Percentiles rank a stretch among this genome's conserved stretches.
phyloP scores from a whole-genome alignment of 2,888 invertebrate species.

The Limnephilus marmoratus region DNA sequence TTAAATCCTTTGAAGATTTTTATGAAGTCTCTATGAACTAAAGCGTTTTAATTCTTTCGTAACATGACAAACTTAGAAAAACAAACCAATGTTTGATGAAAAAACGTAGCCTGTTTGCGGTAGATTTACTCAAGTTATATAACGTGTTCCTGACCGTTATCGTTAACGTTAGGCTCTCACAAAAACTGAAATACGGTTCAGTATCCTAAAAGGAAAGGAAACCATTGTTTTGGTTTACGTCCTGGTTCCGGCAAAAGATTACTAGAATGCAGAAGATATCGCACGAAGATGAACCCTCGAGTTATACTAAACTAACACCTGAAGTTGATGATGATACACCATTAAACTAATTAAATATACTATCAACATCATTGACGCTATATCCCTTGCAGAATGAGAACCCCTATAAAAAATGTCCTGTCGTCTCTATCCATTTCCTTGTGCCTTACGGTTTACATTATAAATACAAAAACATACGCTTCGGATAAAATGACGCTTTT shows the following conservation, averaged over 20 bases:
- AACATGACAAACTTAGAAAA: background rate
- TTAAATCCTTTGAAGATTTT: background rate
- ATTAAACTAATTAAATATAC: too few species aligned
- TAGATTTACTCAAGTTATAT: background rate
- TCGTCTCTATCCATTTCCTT: too few species aligned
- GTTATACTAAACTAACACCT: background rate
- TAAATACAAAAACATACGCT: too few species aligned
- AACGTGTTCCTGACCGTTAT: slow-evolving; percentile 19
- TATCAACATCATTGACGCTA: too few species aligned
- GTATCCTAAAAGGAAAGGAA: slow-evolving; percentile 10
- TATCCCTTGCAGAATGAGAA: too few species aligned
- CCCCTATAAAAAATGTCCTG: too few species aligned
- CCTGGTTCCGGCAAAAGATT: background rate
- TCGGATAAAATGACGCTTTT: too few species aligned
- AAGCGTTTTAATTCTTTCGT: background rate
- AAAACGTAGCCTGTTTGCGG: background rate
- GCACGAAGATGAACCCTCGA: background rate
- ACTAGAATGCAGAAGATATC: background rate
- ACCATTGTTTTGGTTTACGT: slow-evolving; percentile 39
- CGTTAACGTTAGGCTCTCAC: slow-evolving; percentile 12
- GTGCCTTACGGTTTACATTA: too few species aligned
- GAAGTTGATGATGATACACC: background rate
- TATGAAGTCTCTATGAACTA: background rate
- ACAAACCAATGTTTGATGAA: background rate
- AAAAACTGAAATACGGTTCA: slow-evolving; percentile 40